phyloP scores from a whole-genome alignment of 2,888 invertebrate species.

The Cataglyphis cursor region DNA sequence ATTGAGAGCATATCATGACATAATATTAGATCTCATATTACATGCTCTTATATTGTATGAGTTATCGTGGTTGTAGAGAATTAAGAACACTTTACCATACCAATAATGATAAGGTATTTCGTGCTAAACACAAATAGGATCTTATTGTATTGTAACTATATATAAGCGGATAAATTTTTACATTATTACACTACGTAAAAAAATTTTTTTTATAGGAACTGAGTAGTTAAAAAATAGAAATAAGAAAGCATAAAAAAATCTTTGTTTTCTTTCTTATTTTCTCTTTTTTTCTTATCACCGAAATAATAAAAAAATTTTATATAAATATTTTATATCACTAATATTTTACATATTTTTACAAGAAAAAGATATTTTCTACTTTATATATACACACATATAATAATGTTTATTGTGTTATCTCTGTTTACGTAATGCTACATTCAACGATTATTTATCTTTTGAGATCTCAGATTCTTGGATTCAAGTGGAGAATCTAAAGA shows the following conservation, averaged over 20 bases:
- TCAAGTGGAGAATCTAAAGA: not conserved
- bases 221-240: not conserved
- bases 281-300: not conserved
- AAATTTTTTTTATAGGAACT: not conserved
- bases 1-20: not conserved
- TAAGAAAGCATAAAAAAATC: not conserved
- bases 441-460: not conserved
- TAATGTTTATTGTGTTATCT: not conserved
- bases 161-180: not conserved
- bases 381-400: not conserved
- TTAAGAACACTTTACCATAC: not conserved
- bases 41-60: not conserved
- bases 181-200: not conserved
- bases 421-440: not conserved
- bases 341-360: not conserved
- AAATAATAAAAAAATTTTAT: not conserved
- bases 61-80: not conserved
- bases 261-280: not conserved
- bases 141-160: not conserved
- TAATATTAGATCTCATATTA: not conserved
- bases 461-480: slow-evolving; percentile 3
- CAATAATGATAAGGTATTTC: not conserved
- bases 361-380: not conserved
- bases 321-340: not conserved
- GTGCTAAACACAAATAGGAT: not conserved